Conservation (phyloP, 1,140 invertebrate genomes). For the Lethrus apterus region DNA sequence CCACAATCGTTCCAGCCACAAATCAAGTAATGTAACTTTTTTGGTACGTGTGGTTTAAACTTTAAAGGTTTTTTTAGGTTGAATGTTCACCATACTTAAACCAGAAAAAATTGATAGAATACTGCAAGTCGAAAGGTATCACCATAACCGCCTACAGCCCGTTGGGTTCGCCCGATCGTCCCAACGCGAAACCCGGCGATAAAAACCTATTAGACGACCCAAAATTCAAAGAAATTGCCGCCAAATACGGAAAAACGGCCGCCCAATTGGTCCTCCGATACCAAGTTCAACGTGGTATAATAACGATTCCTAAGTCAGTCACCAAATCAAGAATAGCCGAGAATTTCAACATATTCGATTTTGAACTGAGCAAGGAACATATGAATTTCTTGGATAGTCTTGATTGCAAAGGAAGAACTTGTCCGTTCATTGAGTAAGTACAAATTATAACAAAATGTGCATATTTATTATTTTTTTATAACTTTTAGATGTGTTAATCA, state of each 20-base stretch:
- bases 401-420: slow-evolving; percentile 24
- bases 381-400: slow-evolving; percentile 39
- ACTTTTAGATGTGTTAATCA: slow-evolving; percentile 18
- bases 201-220: slow-evolving; percentile 57
- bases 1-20: slow-evolving; percentile 66
- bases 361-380: slow-evolving; percentile 45
- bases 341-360: slow-evolving; percentile 53
- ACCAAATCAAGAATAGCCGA: slow-evolving; percentile 47
- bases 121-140: slow-evolving; percentile 61
- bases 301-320: slow-evolving; percentile 59
- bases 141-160: slow-evolving; percentile 74
- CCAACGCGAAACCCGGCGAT: slow-evolving; percentile 56
- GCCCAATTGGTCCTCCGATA: slow-evolving; percentile 53
- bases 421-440: slow-evolving; percentile 32
- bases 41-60: not conserved
- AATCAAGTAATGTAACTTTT: slow-evolving; percentile 58
- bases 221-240: slow-evolving; percentile 45
- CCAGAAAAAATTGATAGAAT: slow-evolving; percentile 67
- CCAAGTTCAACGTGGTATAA: slow-evolving; percentile 46
- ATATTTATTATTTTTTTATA: slow-evolving; percentile 12
- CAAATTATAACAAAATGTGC: not conserved
- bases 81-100: slow-evolving; percentile 82
- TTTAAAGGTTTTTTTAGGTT: slow-evolving; percentile 47
- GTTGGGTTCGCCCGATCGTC: slow-evolving; percentile 57
- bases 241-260: slow-evolving; percentile 53